Conservation (phyloP, 2,888 invertebrate genomes). For the Lysandra bellargus region DNA sequence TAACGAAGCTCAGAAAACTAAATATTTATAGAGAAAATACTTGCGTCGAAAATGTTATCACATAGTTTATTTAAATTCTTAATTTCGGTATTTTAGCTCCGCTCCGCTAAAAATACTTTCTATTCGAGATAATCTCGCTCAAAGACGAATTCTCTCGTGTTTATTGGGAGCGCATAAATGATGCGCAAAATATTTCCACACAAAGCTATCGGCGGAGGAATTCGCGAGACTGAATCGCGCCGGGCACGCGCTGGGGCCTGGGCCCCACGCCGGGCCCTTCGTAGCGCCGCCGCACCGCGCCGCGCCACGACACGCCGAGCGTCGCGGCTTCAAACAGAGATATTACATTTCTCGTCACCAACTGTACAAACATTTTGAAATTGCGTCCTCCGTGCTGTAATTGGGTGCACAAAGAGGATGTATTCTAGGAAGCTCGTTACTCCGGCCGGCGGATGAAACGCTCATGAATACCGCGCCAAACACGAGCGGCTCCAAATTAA, state of each 20-base stretch:
- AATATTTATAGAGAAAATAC: neutral
- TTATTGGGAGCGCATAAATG: neutral
- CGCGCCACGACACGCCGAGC: neutral
- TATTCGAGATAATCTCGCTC: slow-evolving; percentile 10
- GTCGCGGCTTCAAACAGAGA: neutral
- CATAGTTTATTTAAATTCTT: neutral
- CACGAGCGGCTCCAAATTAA: neutral
- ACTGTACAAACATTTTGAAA: slow-evolving; percentile 19
- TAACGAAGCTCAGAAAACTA: neutral
- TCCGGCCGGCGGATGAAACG: neutral
- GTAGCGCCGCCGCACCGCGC: too few species aligned
- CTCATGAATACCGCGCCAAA: neutral
- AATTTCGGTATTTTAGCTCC: slow-evolving; percentile 18
- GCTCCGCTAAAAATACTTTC: slow-evolving; percentile 30
- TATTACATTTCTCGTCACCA: neutral
- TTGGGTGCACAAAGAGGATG: slow-evolving; percentile 12
- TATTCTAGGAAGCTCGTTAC: neutral
- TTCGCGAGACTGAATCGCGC: neutral
- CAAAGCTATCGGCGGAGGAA: slow-evolving; percentile 20
- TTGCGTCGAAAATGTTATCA: neutral
- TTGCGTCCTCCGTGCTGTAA: slow-evolving; percentile 4
- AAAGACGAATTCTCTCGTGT: slow-evolving; percentile 13
- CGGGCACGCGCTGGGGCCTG: neutral
- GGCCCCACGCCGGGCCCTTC: neutral
- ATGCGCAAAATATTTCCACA: neutral